Conservation (phyloP, 1,140 invertebrate genomes). For the Brachionus rotundiformis region DNA sequence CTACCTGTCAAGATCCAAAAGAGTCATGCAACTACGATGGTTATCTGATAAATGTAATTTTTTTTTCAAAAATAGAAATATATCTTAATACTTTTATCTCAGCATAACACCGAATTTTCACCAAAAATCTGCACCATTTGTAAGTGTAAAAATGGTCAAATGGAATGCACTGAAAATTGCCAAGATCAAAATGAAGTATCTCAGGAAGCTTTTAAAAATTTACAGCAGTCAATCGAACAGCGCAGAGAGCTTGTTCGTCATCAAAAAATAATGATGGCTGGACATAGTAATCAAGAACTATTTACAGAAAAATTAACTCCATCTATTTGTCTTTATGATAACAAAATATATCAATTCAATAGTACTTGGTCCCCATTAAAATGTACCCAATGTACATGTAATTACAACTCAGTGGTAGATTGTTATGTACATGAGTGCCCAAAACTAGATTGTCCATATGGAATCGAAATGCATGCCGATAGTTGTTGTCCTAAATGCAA, state of each 20-base stretch:
- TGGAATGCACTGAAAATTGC: slow-evolving; percentile 26
- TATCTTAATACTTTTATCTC: not conserved
- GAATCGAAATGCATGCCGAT: not conserved
- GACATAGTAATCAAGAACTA: not conserved
- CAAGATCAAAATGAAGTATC: not conserved
- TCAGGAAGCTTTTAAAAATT: not conserved
- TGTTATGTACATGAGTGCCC: slow-evolving; percentile 47
- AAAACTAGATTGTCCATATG: not conserved
- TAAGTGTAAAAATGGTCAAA: slow-evolving; percentile 34
- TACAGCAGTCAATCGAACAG: not conserved
- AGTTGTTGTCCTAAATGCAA: slow-evolving; percentile 41
- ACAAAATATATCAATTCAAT: slow-evolving; percentile 46
- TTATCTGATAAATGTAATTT: slow-evolving; percentile 18
- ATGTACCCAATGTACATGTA: slow-evolving; percentile 34
- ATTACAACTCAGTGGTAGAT: slow-evolving; percentile 4
- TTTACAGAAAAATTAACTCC: not conserved
- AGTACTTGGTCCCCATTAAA: slow-evolving; percentile 17
- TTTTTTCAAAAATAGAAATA: not conserved
- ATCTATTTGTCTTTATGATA: slow-evolving; percentile 17
- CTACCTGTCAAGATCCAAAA: slow-evolving; percentile 25
- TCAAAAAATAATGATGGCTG: not conserved
- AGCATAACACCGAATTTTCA: slow-evolving; percentile 43
- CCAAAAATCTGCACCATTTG: slow-evolving; percentile 27
- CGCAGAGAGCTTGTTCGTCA: not conserved
- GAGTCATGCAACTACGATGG: slow-evolving; percentile 21